These are phyloP conservation scores for Agonopterix alstromeriana DNA, from an alignment of 2,888 invertebrate species.

Conservation along the genomic window DNA sequence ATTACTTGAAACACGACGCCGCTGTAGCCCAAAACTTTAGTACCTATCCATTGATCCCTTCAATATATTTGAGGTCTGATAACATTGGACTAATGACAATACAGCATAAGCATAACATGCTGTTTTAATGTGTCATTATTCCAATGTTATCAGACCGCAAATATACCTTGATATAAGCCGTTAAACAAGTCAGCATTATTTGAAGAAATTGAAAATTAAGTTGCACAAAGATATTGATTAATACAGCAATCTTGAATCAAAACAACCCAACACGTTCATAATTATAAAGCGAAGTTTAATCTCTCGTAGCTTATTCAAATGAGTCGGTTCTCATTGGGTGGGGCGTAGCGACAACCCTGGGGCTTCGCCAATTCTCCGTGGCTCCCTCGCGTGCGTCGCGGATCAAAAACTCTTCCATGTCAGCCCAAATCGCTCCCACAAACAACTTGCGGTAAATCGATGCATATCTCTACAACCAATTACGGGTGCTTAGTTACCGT, in stretches of 20 bases:
- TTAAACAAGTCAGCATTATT: neutral
- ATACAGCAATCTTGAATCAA: conserved; percentile 5
- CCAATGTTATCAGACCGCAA: too few relatives aligned
- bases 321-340: conserved; percentile 16
- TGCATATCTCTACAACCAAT: conserved; percentile 28
- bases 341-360: conserved; percentile 24
- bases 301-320: conserved; percentile 30
- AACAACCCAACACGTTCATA: conserved; percentile 6
- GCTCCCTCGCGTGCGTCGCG: conserved; percentile 24
- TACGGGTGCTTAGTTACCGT: conserved; percentile 30
- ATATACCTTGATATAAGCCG: too few relatives aligned
- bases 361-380: conserved; percentile 18
- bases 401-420: conserved; percentile 26
- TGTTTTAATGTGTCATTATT: too few relatives aligned
- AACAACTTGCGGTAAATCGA: conserved; percentile 31
- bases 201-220: neutral
- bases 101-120: too few relatives aligned
- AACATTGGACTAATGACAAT: neutral
- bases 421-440: conserved; percentile 36
- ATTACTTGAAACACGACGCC: conserved; percentile 6
- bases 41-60: too few relatives aligned
- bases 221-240: neutral
- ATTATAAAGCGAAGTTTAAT: conserved; percentile 15
- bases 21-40: neutral
- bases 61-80: too few relatives aligned